phyloP scores from a whole-genome alignment of 2,113 vertebrate species.

The Emydocephalus ijimae region DNA sequence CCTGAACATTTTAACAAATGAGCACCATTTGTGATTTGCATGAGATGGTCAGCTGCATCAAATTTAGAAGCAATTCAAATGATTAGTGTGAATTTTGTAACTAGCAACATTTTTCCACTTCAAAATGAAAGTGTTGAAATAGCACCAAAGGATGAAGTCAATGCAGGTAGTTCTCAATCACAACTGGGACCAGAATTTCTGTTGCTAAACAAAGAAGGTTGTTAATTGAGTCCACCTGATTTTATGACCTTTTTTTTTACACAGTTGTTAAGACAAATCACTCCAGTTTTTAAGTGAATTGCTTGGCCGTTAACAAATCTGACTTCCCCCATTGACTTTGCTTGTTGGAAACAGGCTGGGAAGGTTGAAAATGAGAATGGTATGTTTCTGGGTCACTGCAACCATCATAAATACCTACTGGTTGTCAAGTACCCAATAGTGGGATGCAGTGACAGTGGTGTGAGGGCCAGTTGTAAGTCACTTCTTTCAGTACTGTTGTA shows the following conservation, averaged over 20 bases:
- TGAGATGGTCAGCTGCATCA: background rate
- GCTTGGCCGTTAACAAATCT: background rate
- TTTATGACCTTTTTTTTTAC: background rate
- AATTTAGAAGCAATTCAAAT: background rate
- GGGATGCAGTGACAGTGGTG: background rate
- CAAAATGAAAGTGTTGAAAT: background rate
- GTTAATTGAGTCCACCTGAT: background rate
- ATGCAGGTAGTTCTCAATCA: background rate
- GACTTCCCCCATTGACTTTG: background rate
- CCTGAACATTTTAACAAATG: conserved; percentile 18
- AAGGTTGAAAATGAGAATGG: background rate
- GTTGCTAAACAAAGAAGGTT: background rate
- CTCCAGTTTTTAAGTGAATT: background rate
- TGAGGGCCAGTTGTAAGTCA: background rate
- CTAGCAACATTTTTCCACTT: background rate
- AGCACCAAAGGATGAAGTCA: background rate
- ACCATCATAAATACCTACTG: background rate
- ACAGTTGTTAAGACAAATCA: background rate
- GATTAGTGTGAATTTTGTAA: background rate
- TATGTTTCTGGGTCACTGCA: background rate
- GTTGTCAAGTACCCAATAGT: background rate
- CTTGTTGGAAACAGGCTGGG: background rate
- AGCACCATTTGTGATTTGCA: background rate
- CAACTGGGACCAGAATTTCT: background rate
- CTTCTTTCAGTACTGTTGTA: background rate